phyloP scores from a whole-genome alignment of 92 coral and sea anemone genomes.

The Zoanthus sociatus region DNA sequence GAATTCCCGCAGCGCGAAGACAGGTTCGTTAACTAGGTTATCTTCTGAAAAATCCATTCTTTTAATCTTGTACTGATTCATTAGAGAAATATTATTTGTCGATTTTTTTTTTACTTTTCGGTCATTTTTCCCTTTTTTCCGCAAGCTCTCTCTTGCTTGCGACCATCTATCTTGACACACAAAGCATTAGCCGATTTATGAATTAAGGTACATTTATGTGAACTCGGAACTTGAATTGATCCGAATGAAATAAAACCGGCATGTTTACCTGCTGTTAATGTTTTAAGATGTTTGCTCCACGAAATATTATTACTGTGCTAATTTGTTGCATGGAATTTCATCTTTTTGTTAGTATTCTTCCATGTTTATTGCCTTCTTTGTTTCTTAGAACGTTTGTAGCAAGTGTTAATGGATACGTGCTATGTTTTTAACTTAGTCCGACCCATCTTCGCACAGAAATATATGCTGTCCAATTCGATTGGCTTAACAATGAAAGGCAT shows the following conservation, averaged over 20 bases:
- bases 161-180: not conserved
- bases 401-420: conserved; percentile 15
- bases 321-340: not conserved
- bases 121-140: not conserved
- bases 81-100: no score
- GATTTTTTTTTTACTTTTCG: not conserved
- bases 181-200: not conserved
- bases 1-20: not conserved
- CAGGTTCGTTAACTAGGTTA: not conserved
- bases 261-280: conserved; percentile 10
- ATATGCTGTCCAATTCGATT: not conserved
- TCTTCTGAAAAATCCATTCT: not conserved
- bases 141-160: not conserved
- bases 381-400: not conserved
- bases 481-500: conserved; percentile 20
- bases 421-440: not conserved
- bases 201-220: not conserved
- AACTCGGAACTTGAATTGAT: not conserved
- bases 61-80: not conserved
- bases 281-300: not conserved
- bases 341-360: not conserved
- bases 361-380: not conserved
- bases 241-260: not conserved
- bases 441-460: not conserved
- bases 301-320: not conserved